Evolutionary conservation across 1,140 invertebrate species (phyloP).

Genomic region (Drosophila takahashii): DNA sequence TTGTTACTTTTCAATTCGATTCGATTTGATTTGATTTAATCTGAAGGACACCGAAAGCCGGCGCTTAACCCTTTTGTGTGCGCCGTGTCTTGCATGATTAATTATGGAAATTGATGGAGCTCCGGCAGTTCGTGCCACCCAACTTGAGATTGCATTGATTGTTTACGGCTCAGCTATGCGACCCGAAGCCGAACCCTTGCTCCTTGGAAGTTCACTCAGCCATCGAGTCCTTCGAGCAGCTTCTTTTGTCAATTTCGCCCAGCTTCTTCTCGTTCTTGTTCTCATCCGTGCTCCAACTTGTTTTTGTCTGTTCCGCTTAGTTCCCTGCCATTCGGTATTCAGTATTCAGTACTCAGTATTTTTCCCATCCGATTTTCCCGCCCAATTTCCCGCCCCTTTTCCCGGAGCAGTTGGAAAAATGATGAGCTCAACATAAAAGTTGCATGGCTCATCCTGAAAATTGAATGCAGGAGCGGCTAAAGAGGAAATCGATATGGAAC

Average conservation of each 20-base stretch:
- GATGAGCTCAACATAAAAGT: constrained; percentile 66
- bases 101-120: constrained; percentile 44
- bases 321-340: neutral
- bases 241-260: constrained; percentile 46
- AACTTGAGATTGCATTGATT: constrained; percentile 40
- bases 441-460: constrained; percentile 55
- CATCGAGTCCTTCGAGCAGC: constrained; percentile 35
- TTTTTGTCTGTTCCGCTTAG: constrained; percentile 18
- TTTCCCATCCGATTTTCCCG: constrained; percentile 1
- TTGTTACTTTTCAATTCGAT: constrained; percentile 31
- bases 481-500: constrained; percentile 48
- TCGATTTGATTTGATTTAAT: constrained; percentile 31
- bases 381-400: neutral
- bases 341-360: neutral
- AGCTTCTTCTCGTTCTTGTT: constrained; percentile 9
- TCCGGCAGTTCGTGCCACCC: neutral
- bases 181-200: neutral
- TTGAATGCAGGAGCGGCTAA: constrained; percentile 47
- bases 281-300: constrained; percentile 1
- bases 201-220: constrained; percentile 19
- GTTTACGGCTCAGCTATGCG: constrained; percentile 36
- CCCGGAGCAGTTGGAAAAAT: constrained; percentile 41
- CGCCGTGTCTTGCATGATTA: constrained; percentile 46
- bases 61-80: constrained; percentile 41
- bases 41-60: constrained; percentile 9